Percentiles rank a stretch among this genome's conserved stretches.
Evolutionary conservation across 2,113 vertebrate species (phyloP).

Genomic region (Tachycineta bicolor): DNA sequence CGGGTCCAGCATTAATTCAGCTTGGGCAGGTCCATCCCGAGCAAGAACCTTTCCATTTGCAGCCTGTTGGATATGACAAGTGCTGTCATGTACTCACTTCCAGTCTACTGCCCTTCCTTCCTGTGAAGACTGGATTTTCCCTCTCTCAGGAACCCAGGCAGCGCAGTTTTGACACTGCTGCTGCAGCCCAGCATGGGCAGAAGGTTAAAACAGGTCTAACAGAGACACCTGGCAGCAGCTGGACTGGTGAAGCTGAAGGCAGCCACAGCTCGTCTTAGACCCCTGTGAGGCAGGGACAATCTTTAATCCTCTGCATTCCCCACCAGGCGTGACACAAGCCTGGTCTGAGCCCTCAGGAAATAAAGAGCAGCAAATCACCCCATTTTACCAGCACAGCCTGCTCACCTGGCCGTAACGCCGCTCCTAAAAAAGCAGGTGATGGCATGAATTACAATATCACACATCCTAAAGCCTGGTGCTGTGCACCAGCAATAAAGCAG

Average conservation of each 20-base stretch:
- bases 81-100: constrained; percentile 42
- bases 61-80: not conserved
- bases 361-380: not conserved
- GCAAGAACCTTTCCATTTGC: constrained; percentile 17
- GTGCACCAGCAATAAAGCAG: not conserved
- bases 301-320: not conserved
- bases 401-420: accelerated
- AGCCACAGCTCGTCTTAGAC: not conserved
- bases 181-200: not conserved
- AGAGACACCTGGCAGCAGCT: not conserved
- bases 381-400: not conserved
- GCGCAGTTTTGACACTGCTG: not conserved
- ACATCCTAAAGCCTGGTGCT: not conserved
- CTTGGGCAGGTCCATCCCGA: not conserved
- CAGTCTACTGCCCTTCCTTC: constrained; percentile 21
- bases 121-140: not conserved
- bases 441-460: not conserved
- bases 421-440: not conserved
- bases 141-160: not conserved
- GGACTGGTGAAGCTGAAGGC: not conserved
- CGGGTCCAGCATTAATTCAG: constrained; percentile 8
- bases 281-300: not conserved
- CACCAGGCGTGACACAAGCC: accelerated
- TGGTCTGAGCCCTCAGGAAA: not conserved
- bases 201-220: not conserved